phyloP scores from a whole-genome alignment of 2,797 vertebrate genomes.

The Sebastes minor region DNA sequence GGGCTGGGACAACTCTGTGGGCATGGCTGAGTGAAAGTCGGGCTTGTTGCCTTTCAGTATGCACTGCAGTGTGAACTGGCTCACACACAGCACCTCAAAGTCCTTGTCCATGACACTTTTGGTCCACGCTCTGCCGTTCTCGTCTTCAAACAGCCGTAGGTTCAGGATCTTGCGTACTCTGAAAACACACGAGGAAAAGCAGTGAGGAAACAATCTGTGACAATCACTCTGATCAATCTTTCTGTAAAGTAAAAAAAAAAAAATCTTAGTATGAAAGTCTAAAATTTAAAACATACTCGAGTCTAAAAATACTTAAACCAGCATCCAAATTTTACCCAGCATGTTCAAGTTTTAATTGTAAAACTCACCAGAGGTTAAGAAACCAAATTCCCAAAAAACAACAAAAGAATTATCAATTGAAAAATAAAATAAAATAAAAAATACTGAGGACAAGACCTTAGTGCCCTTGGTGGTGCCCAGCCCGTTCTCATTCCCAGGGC shows the following conservation, averaged over 20 bases:
- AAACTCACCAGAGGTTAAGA: too few species aligned
- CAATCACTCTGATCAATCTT: not conserved
- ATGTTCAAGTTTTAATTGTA: not conserved
- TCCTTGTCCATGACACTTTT: constrained; percentile 94
- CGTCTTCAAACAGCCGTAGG: constrained; percentile 93
- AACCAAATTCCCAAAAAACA: not conserved
- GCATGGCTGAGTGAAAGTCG: constrained; percentile 95
- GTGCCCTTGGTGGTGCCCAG: too few species aligned
- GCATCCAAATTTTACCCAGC: not conserved
- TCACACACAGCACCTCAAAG: constrained; percentile 93
- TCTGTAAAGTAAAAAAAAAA: too few species aligned
- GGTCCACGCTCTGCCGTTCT: constrained; percentile 91
- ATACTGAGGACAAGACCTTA: too few species aligned
- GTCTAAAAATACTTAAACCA: not conserved
- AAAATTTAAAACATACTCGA: not conserved
- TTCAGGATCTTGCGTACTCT: constrained; percentile 97
- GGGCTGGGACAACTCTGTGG: constrained; percentile 88
- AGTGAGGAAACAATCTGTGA: too few species aligned
- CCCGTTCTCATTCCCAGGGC: too few species aligned
- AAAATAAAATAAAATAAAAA: too few species aligned
- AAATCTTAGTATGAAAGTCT: too few species aligned
- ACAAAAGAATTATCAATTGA: too few species aligned
- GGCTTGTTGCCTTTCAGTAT: constrained; percentile 97
- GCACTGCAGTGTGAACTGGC: constrained; percentile 97
- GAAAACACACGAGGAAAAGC: not conserved